A percentile compares a stretch with the other conserved stretches of the same genome.
Evolutionary conservation across 2,888 invertebrate genomes (phyloP).

Genomic region (Drosophila prolongata): DNA sequence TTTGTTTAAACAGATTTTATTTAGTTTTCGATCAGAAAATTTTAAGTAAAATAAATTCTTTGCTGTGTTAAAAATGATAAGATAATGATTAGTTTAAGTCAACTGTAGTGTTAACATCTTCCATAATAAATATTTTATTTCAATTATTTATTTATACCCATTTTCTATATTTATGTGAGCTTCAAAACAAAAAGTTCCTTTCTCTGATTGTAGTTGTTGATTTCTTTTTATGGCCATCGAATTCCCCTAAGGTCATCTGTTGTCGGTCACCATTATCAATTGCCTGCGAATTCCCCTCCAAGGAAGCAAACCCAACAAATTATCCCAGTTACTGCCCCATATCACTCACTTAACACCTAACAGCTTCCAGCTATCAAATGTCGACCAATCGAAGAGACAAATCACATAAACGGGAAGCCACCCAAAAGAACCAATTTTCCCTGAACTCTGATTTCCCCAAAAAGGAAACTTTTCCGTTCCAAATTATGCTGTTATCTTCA

Average conservation of each 20-base stretch:
- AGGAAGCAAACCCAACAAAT: constrained; percentile 39
- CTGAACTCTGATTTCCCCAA: constrained; percentile 70
- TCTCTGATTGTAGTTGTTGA: constrained; percentile 2
- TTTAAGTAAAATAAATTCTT: no score
- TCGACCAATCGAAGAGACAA: constrained; percentile 50
- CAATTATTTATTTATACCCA: not conserved
- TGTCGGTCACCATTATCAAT: constrained; percentile 50
- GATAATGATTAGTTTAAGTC: no score
- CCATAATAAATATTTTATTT: no score
- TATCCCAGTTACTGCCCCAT: constrained; percentile 46
- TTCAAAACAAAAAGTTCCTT: not conserved
- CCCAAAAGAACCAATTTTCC: constrained; percentile 59
- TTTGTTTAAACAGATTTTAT: not conserved
- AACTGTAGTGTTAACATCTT: no score
- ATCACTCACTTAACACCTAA: constrained; percentile 71
- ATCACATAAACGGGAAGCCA: constrained; percentile 64
- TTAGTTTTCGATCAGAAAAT: not conserved
- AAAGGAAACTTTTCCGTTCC: constrained; percentile 51
- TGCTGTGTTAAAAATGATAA: no score
- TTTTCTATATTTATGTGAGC: no score
- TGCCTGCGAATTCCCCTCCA: constrained; percentile 35
- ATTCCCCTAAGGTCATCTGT: constrained; percentile 12
- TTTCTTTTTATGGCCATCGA: constrained; percentile 16
- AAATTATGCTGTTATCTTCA: constrained; percentile 81
- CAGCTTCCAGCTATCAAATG: constrained; percentile 70